Base-by-base conservation (phyloP, 2,797 vertebrate genomes). In the Enteromius trimaculatus region DNA sequence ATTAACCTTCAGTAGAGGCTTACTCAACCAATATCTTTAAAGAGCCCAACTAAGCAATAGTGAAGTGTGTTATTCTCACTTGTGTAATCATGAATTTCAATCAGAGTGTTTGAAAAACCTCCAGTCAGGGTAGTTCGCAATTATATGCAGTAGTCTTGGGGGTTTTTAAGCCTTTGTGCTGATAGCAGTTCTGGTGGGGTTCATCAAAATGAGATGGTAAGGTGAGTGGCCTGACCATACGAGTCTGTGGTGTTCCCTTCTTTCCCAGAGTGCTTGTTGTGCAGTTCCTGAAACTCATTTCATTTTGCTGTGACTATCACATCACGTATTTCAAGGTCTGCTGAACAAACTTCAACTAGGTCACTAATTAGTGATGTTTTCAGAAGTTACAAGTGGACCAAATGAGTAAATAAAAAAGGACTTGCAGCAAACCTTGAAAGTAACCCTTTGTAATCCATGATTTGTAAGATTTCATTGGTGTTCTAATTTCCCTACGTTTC, bases 181-280 rank as follows among this genome's bases (percentile, higher is more conserved):
- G 69, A 74, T 68, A 51, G 69, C 13, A n/a, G 47, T 80, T 37
- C 77, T 84, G 69, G 69, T 74, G 62, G 49, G 60, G 47, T 74
- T 58, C 72, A 65, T 44, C 14, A 42, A 21, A 39, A 19, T 69
- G 47, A 74, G 65, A 77, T 42, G 8, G 42, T 23, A n/a, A 72
- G 64, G 62, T 82, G 51, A 82, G 72, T 68, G 49, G 19, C 74
- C 74, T 55, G 62, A 82, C 81, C 49, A 6, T 37, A 64, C 62
- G 60, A 75, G 70, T 81, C 55, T 2, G 49, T 71, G 49, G 51
- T 84, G 58, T 60, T 82, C 83, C 81, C 74, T 83, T 71, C 66
- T 77, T 5, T 68, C 80, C 83, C 58, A 17, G 42, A 65, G 49
- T 82, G 53, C 71, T 75, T 47, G 29, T 47, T 64, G 10, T 77